These are phyloP conservation scores for Drosophila miranda DNA, from an alignment of 1,140 invertebrate genomes.

Conservation along the genomic window DNA sequence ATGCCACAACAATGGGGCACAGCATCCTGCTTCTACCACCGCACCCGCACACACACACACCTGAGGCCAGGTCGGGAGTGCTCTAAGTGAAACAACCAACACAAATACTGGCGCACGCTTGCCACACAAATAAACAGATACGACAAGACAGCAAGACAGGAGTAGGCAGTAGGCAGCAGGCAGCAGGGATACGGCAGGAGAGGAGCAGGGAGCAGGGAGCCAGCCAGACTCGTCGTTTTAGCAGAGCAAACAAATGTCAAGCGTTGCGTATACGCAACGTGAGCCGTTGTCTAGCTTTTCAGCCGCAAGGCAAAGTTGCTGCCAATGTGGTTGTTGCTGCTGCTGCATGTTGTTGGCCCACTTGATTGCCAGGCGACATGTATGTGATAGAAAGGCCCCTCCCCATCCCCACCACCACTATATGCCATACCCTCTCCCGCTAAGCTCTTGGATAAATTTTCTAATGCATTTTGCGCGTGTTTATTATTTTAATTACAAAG, in stretches of 20 bases:
- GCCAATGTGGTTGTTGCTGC: conserved; percentile 5
- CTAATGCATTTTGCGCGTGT: conserved; percentile 79
- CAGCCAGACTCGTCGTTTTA: conserved; percentile 38
- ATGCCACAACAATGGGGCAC: conserved; percentile 64
- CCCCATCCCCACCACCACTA: too few species aligned
- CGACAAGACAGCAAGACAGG: neutral
- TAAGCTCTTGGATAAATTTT: conserved; percentile 50
- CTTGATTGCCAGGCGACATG: too few species aligned
- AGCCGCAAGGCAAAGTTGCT: conserved; percentile 19
- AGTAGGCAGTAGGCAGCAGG: neutral
- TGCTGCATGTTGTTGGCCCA: conserved; percentile 10
- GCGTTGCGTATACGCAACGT: conserved; percentile 75
- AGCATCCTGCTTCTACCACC: conserved; percentile 3
- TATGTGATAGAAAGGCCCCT: too few species aligned
- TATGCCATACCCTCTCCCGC: neutral
- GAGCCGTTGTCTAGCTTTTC: conserved; percentile 43
- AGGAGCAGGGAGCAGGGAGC: neutral
- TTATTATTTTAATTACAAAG: conserved; percentile 78
- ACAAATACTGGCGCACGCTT: conserved; percentile 63
- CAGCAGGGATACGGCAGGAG: conserved; percentile 1
- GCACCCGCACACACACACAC: conserved; percentile 13
- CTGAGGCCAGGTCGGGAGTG: conserved; percentile 57
- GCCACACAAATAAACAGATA: conserved; percentile 41
- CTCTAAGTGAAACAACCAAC: conserved; percentile 74
- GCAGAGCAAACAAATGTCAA: conserved; percentile 64